Evolutionary conservation across 1,140 invertebrate genomes (phyloP).

Genomic region (Hetaerina americana): DNA sequence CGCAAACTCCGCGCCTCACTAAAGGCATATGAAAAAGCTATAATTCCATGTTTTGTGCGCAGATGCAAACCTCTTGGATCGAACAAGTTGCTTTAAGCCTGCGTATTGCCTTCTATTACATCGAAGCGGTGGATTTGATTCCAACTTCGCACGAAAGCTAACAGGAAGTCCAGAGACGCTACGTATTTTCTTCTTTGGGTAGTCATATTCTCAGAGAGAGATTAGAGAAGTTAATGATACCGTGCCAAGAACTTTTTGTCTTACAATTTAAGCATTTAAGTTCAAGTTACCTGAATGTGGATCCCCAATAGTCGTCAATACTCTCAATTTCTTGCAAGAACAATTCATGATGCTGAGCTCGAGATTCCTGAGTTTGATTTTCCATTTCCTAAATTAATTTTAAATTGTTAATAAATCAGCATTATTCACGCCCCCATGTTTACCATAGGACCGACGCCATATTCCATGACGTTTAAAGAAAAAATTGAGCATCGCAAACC

Average conservation of each 20-base stretch:
- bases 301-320: conserved; percentile 81
- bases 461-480: not conserved
- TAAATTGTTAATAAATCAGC: conserved; percentile 5
- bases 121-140: not conserved
- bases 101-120: not conserved
- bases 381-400: conserved; percentile 2
- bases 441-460: not conserved
- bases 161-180: too few species aligned
- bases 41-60: conserved; percentile 8
- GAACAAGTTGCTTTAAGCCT: conserved; percentile 20
- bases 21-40: not conserved
- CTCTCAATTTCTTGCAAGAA: conserved; percentile 77
- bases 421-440: not conserved
- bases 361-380: conserved; percentile 6
- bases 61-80: conserved; percentile 22
- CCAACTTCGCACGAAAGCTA: not conserved
- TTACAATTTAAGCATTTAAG: not conserved
- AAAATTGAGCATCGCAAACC: not conserved
- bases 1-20: not conserved
- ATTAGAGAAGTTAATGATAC: too few species aligned
- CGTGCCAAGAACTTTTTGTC: too few species aligned
- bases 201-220: too few species aligned
- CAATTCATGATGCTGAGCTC: conserved; percentile 37
- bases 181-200: too few species aligned
- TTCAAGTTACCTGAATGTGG: conserved; percentile 61